phyloP scores from a whole-genome alignment of 2,797 vertebrate genomes.

The Staurois parvus region DNA sequence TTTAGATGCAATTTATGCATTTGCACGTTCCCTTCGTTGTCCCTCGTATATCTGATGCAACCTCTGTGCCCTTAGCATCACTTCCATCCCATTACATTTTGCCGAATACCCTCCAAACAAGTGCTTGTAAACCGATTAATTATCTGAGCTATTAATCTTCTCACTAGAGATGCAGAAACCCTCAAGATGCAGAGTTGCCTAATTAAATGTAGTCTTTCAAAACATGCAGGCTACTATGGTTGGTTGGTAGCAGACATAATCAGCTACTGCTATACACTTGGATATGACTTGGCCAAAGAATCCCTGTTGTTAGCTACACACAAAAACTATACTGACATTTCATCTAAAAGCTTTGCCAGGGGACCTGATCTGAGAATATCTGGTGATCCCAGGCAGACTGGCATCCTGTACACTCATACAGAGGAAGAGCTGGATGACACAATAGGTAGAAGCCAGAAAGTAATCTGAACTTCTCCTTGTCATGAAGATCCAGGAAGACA shows the following conservation, averaged over 20 bases:
- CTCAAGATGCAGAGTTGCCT: neutral
- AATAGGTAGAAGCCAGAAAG: no score
- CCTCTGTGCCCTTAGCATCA: no score
- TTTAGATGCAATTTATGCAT: no score
- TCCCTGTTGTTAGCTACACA: neutral
- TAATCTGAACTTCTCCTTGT: no score
- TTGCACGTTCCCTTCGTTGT: no score
- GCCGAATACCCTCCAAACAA: neutral
- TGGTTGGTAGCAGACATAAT: no score
- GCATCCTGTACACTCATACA: no score
- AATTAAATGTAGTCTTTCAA: neutral
- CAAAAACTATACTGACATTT: neutral
- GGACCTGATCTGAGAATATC: neutral
- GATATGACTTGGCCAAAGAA: no score
- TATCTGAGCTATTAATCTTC: conserved; percentile 1
- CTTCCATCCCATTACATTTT: neutral
- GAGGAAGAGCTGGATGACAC: no score
- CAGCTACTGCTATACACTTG: neutral
- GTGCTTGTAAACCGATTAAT: neutral
- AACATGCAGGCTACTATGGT: neutral
- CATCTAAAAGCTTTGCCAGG: neutral
- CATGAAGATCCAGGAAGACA: no score
- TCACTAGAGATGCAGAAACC: neutral
- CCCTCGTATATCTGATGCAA: no score
- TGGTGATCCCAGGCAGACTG: neutral